Conservation (phyloP, 2,888 invertebrate genomes). For the Drosophila pseudotakahashii region DNA sequence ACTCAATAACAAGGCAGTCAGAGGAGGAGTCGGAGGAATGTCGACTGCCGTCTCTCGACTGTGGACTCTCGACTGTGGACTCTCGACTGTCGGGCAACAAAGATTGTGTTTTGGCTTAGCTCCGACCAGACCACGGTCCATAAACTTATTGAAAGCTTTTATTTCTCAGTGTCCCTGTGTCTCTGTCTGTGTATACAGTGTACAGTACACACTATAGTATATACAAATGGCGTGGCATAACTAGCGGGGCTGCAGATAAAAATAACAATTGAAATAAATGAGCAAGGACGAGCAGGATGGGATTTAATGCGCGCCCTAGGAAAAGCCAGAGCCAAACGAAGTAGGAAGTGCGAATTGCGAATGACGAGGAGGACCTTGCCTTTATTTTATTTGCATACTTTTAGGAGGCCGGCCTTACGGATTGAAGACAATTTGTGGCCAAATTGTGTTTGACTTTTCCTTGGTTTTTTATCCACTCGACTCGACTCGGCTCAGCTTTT, state of each 20-base stretch:
- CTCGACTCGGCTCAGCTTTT: neutral
- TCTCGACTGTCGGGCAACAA: slow-evolving; percentile 18
- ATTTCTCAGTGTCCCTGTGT: neutral
- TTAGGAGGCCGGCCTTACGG: slow-evolving; percentile 37
- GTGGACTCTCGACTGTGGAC: neutral
- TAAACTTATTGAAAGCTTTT: slow-evolving; percentile 39
- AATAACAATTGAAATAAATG: slow-evolving; percentile 81
- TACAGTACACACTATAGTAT: neutral
- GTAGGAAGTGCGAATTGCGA: slow-evolving; percentile 2
- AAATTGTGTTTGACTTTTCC: slow-evolving; percentile 49
- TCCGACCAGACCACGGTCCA: slow-evolving; percentile 28
- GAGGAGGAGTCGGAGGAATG: neutral
- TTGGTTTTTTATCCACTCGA: neutral
- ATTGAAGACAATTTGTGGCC: slow-evolving; percentile 48
- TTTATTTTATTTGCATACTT: slow-evolving; percentile 56
- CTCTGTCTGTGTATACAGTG: neutral
- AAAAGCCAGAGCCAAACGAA: neutral
- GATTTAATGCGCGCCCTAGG: slow-evolving; percentile 8
- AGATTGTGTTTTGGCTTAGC: slow-evolving; percentile 46
- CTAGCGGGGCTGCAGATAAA: slow-evolving; percentile 67
- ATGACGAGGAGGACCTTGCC: slow-evolving; percentile 6
- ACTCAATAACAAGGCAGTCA: slow-evolving; percentile 39
- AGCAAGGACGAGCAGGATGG: slow-evolving; percentile 46
- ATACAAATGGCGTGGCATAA: slow-evolving; percentile 58
- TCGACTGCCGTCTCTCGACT: neutral